Evolutionary conservation across 1,140 invertebrate species (phyloP), one percentile per base, ranked within the genome.

Genomic region (Drosophila tristis): DNA sequence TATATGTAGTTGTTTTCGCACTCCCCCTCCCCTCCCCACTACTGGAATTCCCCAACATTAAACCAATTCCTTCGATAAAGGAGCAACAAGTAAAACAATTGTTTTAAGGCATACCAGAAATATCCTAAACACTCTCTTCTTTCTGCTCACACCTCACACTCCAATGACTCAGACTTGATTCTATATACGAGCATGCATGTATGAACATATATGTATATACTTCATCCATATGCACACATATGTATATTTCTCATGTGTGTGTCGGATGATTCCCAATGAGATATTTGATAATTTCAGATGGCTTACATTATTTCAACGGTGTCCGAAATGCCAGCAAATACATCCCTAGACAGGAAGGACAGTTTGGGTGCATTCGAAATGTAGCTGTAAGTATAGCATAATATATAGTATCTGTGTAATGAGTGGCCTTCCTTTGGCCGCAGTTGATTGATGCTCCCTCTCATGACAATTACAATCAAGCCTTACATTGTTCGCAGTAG

Each of bases 311-410:
- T 87, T 75, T 94, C 93, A 92, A 94, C 94, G 44, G 65, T 92
- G 60, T 79, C 89, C 74, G 87, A 94, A 92, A 79, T 93, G 79
- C 66, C 91, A 78, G 43, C 87, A 84, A 84, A 93, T 48, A 67
- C 93, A 91, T 71, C 91, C 77, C 78, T 93, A 64, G 73, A 93
- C 61, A 94, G 85, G 54, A 80, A 91, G 56, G 80, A 93, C 35
- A 94, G 64, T 68, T 93, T 92, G 13, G 93, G 93, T 2, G 93
- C 93, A 64, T 93, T 82, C 6, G 93, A 92, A 55, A 94, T 94
- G 65, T 94, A 93, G 68, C 93, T 94, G 75, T 20, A 77, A 72
- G 29, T 9, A 43, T 49, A 25, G 39, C 7, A 31, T 31, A 55
- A 20, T 9, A 9, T 39, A 31, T 44, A 29, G 42, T 50, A 2